phyloP scores from a whole-genome alignment of 2,113 vertebrate genomes.

The Odobenus rosmarus region DNA sequence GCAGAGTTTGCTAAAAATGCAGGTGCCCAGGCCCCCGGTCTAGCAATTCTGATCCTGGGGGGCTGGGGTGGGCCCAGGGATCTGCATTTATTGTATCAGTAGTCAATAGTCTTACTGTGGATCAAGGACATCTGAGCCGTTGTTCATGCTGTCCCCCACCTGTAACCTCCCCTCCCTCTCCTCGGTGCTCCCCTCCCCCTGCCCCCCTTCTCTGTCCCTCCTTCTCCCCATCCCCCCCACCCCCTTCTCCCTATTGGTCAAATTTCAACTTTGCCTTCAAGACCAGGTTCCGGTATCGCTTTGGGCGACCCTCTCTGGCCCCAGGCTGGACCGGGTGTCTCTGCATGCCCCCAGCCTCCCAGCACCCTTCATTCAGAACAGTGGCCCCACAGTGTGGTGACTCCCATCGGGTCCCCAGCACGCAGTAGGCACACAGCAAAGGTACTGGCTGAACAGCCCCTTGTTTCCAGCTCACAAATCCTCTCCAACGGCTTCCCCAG shows the following conservation, averaged over 20 bases:
- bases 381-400: background rate
- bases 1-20: background rate
- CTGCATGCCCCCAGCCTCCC: rapidly evolving
- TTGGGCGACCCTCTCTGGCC: background rate
- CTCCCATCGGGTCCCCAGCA: background rate
- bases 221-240: no score
- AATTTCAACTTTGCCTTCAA: background rate
- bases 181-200: background rate
- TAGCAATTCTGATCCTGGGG: background rate
- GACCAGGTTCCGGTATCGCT: background rate
- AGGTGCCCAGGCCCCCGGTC: no score
- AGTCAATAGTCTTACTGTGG: rapidly evolving
- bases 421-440: background rate
- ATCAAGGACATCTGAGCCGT: background rate
- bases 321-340: no score
- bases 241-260: background rate
- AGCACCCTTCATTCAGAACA: background rate
- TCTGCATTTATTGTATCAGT: rapidly evolving
- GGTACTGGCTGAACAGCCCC: no score
- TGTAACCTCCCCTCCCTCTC: background rate
- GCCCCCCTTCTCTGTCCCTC: no score
- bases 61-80: background rate
- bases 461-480: no score
- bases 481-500: background rate
- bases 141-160: no score